A percentile compares a stretch with the other conserved stretches of the same genome.
phyloP scores from a whole-genome alignment of 1,140 invertebrate species.

The Drosophila obscura region DNA sequence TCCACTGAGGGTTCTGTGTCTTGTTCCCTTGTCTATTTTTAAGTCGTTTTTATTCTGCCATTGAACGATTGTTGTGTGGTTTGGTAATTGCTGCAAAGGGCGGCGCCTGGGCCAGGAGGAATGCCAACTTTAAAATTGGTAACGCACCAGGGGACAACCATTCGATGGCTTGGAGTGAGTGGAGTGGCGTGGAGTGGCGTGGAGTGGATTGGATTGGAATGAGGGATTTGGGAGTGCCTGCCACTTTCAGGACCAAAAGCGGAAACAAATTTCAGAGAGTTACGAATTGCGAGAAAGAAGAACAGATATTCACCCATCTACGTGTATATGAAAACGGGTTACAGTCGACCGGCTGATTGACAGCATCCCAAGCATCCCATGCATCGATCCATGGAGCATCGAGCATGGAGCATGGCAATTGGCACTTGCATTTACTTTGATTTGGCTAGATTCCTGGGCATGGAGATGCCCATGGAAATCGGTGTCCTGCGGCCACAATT shows the following conservation, averaged over 20 bases:
- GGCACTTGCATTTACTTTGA: slow-evolving; percentile 76
- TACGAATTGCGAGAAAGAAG: slow-evolving; percentile 49
- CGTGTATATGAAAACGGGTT: slow-evolving; percentile 41
- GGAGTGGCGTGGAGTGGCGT: too few species aligned
- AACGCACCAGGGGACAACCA: slow-evolving; percentile 55
- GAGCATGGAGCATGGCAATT: slow-evolving; percentile 57
- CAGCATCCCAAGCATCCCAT: slow-evolving; percentile 23
- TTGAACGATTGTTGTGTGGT: slow-evolving; percentile 80
- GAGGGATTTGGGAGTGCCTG: slow-evolving; percentile 22
- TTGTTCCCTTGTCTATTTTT: slow-evolving; percentile 78
- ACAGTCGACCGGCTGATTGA: slow-evolving; percentile 59
- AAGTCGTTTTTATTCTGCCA: slow-evolving; percentile 79
- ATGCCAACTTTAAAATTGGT: slow-evolving; percentile 77
- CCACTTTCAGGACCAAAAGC: slow-evolving; percentile 64
- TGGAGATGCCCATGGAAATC: slow-evolving; percentile 47
- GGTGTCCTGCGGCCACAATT: slow-evolving; percentile 59
- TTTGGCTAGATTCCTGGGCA: slow-evolving; percentile 52
- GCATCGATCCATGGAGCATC: slow-evolving; percentile 2
- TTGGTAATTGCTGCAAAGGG: slow-evolving; percentile 78
- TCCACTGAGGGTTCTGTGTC: slow-evolving; percentile 53
- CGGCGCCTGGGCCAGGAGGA: slow-evolving; percentile 46
- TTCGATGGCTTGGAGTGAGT: not conserved
- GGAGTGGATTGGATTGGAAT: too few species aligned
- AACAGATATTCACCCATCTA: not conserved
- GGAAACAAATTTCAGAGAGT: slow-evolving; percentile 76